Conservation (phyloP, 1,140 invertebrate genomes). For the Papilio aristodemus region DNA sequence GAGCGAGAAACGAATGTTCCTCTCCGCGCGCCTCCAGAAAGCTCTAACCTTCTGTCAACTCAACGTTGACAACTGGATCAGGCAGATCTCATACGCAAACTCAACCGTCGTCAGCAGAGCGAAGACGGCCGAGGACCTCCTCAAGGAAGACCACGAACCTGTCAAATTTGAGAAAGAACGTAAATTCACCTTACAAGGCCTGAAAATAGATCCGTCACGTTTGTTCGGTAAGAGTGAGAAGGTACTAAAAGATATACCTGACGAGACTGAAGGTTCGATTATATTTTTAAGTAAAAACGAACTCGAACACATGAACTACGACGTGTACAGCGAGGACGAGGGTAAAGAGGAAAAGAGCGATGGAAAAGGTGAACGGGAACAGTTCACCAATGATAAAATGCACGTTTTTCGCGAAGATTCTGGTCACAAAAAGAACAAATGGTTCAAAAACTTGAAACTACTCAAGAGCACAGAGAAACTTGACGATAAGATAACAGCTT, state of each 20-base stretch:
- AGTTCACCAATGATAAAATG: conserved; percentile 80
- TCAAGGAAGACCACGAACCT: conserved; percentile 78
- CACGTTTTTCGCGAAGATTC: conserved; percentile 81
- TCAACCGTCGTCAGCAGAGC: conserved; percentile 70
- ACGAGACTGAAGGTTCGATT: conserved; percentile 83
- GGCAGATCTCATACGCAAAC: conserved; percentile 79
- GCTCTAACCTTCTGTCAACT: conserved; percentile 83
- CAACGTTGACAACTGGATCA: conserved; percentile 81
- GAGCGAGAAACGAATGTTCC: conserved; percentile 82
- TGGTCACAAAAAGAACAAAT: conserved; percentile 81
- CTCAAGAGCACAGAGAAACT: conserved; percentile 73
- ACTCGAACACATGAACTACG: conserved; percentile 81
- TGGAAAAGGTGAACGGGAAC: conserved; percentile 66
- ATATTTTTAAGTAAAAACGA: conserved; percentile 84
- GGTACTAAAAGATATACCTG: conserved; percentile 81
- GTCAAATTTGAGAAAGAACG: conserved; percentile 78
- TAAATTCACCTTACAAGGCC: conserved; percentile 79
- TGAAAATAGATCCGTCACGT: conserved; percentile 77
- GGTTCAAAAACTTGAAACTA: conserved; percentile 81
- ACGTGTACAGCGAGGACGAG: conserved; percentile 78
- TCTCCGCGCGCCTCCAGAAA: conserved; percentile 82
- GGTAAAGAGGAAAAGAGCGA: conserved; percentile 71
- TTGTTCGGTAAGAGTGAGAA: conserved; percentile 78
- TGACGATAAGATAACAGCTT: conserved; percentile 71
- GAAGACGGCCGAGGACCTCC: conserved; percentile 73